A percentile compares a stretch with the other conserved stretches of the same genome.
Conservation (phyloP, 2,888 invertebrate genomes). For the Spisula subtruncata region DNA sequence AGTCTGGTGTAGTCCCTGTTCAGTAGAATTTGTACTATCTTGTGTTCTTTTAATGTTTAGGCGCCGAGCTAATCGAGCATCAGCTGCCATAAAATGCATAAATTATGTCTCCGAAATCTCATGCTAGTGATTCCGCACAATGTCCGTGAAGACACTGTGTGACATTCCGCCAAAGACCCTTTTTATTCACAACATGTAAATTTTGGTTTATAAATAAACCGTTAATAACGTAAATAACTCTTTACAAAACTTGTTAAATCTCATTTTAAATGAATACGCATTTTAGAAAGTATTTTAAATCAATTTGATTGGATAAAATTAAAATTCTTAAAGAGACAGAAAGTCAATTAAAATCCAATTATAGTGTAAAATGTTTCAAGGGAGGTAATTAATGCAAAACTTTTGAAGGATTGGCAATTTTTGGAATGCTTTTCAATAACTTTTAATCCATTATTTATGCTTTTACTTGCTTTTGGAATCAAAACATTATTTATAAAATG, state of each 20-base stretch:
- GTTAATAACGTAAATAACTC: background rate
- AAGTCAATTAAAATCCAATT: background rate
- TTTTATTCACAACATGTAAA: slow-evolving; percentile 60
- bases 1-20: too few species aligned
- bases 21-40: background rate
- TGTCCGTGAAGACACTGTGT: slow-evolving; percentile 72
- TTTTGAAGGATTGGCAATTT: background rate
- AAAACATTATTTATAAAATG: too few species aligned
- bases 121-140: slow-evolving; percentile 87
- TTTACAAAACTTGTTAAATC: background rate
- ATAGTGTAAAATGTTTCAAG: background rate
- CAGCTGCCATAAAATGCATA: slow-evolving; percentile 82
- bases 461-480: background rate
- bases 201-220: background rate
- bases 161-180: slow-evolving; percentile 83
- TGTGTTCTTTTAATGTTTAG: too few species aligned
- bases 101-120: slow-evolving; percentile 87
- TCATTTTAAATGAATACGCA: background rate
- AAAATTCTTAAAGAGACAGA: background rate
- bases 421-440: background rate
- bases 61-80: slow-evolving; percentile 79
- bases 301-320: background rate
- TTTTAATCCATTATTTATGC: background rate
- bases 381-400: slow-evolving; percentile 5
- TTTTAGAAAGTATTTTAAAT: background rate